Evolutionary conservation across 2,888 invertebrate genomes (phyloP), one percentile per base, ranked within the genome.

Genomic region (Melinaea marsaeus): DNA sequence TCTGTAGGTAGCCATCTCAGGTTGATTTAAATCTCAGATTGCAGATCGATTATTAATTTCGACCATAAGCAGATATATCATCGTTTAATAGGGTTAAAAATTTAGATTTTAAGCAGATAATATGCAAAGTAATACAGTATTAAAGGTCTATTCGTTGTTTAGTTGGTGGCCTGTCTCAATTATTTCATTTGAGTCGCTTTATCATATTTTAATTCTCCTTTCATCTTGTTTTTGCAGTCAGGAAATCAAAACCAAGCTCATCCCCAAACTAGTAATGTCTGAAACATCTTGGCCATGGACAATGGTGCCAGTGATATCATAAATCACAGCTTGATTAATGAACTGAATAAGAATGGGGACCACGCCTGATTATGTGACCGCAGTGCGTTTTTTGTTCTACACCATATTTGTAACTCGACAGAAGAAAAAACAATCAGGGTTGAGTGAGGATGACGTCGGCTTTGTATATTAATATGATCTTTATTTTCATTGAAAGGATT

Each of bases 241-340:
- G 60, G 35, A 56, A 64, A 62, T 60, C 58, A 51, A 62, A 62
- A 65, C 58, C 65, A 67, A 67, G 65, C 55, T 60, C 64, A 56
- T 55, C 60, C 66, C 64, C 64, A 71, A 74, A 71, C 71, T 69
- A 69, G 65, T 64, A 60, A 60, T 68, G 73, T 73, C 74, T 67
- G 66, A 64, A 69, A 68, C 70, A 71, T 62, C 66, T 61, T 63
- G 32, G 47, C 35, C 32, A 48, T 61, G 71, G 73, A 76, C 75
- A 78, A 74, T 73, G 65, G 68, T 57, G 70, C 71, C 72, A 73
- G 76, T 79, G 71, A 72, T 77, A 78, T 78, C 79, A 86, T 88
- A 85, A 88, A 88, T 88, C 86, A 88, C 78, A 46, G 54, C 54
- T 77, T 88, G 88, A 88, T 88, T 88, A 86, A 89, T 88, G 86